Evolutionary conservation across 2,888 invertebrate genomes (phyloP), one percentile per base, ranked within the genome.

Genomic region (Hirtodrosophila cameraria): DNA sequence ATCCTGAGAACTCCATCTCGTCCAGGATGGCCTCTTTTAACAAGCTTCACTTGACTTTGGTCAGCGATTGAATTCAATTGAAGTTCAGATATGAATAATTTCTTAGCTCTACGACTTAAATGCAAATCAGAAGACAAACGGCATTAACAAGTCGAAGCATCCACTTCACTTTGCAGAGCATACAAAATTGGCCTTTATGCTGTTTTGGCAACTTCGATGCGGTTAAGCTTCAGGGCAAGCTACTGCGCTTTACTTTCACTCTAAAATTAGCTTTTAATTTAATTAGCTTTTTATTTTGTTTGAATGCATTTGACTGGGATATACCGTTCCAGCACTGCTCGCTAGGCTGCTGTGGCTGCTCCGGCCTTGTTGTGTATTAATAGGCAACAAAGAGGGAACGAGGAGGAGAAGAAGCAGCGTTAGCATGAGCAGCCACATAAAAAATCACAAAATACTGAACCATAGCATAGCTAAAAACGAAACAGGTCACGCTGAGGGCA

Each of bases 251-350:
- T 78, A 80, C 59, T 67, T 79, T 65, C 66, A 50, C 75, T 72
- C 50, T 54, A 57, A 74, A 82, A 66, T 67, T 57, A 66, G 86
- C 82, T 82, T 78, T 82, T 82, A 85, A 80, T 82, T 82, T 82
- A 80, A 80, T 80, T 85, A 80, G 86, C 66, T 78, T 85, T 85
- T 75, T 79, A 80, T 78, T 80, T 69, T 61, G 27, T 57, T 62
- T 66, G 73, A 85, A 80, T 80, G 79, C 85, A 82, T 75, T 73
- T 57, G 46, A 18, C 57, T 11, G 30, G 28, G 9, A 53, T 11
- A 11, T 7, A 2, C 41, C 8, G 27, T 13, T 6, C 33, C 41
- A 50, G 27, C 30, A 28, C 38, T 35, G 42, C 28, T 9, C 25
- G 8, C 23, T 36, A 9, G 23, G 57, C 41, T 20, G 13, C 20